These are phyloP conservation scores for Thamnophis sirtalis DNA, from an alignment of 2,113 vertebrate species.

Conservation along the genomic window DNA sequence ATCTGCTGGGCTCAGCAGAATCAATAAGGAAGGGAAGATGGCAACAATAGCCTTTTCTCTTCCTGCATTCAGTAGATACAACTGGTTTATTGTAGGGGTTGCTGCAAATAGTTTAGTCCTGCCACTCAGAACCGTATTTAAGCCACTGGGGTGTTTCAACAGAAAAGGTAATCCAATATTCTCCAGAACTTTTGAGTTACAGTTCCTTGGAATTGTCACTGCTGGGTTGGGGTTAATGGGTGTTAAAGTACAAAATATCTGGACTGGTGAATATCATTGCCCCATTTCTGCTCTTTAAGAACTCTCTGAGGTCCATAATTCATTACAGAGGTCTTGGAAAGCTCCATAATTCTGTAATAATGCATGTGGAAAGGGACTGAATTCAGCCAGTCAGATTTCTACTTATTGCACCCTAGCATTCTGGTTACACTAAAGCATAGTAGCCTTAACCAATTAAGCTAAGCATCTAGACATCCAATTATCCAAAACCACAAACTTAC, in stretches of 20 bases:
- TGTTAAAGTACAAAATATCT: not conserved
- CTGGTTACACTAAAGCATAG: not conserved
- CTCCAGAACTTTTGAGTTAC: not conserved
- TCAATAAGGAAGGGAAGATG: not conserved
- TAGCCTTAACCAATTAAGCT: not conserved
- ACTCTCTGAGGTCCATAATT: not conserved
- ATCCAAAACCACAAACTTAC: not conserved
- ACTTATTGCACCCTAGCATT: not conserved
- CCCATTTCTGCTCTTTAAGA: not conserved
- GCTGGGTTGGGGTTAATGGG: not conserved
- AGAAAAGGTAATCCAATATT: not conserved
- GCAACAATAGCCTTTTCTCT: not conserved
- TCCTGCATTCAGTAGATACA: not conserved
- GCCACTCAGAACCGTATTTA: not conserved
- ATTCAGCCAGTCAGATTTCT: not conserved
- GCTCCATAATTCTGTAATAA: not conserved
- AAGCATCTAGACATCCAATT: not conserved
- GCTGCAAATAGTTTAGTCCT: not conserved
- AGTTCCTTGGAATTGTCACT: not conserved
- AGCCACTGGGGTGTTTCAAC: not conserved
- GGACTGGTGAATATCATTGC: not conserved
- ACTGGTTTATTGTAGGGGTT: not conserved
- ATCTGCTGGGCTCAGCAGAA: conserved; percentile 19
- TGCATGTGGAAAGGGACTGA: not conserved
- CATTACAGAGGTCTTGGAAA: not conserved